A percentile compares a stretch with the other conserved stretches of the same genome.
phyloP scores from a whole-genome alignment of 2,888 invertebrate genomes.

The Campopleginae sp. region DNA sequence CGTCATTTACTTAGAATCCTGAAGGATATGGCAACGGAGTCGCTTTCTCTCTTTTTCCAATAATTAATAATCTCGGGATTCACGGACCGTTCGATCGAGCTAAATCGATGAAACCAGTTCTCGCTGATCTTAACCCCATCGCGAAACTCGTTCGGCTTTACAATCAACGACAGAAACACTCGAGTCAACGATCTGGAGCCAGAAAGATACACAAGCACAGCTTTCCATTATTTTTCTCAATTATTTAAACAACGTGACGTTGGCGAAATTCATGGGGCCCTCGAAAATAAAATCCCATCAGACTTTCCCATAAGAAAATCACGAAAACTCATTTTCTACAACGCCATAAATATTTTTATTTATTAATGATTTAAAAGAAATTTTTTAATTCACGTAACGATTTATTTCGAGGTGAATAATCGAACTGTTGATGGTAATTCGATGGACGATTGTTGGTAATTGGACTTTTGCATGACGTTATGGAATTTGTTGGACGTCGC shows the following conservation, averaged over 20 bases:
- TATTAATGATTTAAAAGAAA: too few relatives aligned
- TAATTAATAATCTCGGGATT: conserved; percentile 14
- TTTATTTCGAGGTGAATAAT: conserved; percentile 35
- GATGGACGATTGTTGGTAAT: conserved; percentile 58
- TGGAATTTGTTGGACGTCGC: conserved; percentile 44
- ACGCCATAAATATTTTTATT: too few relatives aligned
- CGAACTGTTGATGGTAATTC: conserved; percentile 52
- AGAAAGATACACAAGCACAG: background rate
- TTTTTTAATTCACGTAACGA: background rate
- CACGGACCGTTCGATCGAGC: conserved; percentile 21
- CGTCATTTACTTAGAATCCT: conserved; percentile 39
- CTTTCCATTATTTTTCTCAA: background rate
- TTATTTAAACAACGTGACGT: background rate
- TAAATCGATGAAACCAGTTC: conserved; percentile 40
- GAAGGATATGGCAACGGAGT: conserved; percentile 33
- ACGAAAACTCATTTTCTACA: too few relatives aligned
- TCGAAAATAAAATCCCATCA: background rate
- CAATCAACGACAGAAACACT: background rate
- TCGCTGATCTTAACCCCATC: conserved; percentile 15
- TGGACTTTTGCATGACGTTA: conserved; percentile 62
- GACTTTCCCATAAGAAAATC: too few relatives aligned
- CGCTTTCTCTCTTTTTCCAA: background rate
- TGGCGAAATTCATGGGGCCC: background rate
- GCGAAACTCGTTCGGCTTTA: background rate
- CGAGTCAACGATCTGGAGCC: conserved; percentile 17